phyloP scores from a whole-genome alignment of 2,888 invertebrate genomes.

The Celastrina argiolus region DNA sequence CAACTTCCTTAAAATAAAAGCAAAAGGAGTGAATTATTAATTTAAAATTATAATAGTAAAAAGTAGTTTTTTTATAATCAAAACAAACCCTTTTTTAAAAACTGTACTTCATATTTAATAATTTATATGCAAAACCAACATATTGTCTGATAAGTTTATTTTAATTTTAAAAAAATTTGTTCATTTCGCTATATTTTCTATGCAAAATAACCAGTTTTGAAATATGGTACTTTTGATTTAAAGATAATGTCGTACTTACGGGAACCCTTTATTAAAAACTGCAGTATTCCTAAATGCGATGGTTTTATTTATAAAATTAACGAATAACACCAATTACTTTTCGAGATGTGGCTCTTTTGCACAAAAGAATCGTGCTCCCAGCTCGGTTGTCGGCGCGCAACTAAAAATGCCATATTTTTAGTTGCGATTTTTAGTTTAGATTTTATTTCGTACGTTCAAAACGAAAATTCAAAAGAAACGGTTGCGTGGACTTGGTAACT shows the following conservation, averaged over 20 bases:
- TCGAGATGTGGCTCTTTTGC: not conserved
- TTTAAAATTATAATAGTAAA: slow-evolving; percentile 22
- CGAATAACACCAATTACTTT: slow-evolving; percentile 14
- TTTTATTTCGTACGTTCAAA: not conserved
- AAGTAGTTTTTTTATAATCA: slow-evolving; percentile 20
- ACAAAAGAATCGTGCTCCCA: slow-evolving; percentile 4
- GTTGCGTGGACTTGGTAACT: no score
- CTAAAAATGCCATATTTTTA: no score
- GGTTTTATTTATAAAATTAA: slow-evolving; percentile 20
- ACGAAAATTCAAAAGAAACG: no score
- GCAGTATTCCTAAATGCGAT: slow-evolving; percentile 25
- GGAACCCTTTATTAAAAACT: slow-evolving; percentile 23
- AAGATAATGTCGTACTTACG: not conserved
- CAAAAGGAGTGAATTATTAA: slow-evolving; percentile 19
- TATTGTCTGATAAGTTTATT: slow-evolving; percentile 24
- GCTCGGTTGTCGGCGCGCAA: not conserved
- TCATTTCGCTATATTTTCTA: slow-evolving; percentile 17
- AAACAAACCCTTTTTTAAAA: slow-evolving; percentile 16
- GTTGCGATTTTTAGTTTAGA: not conserved
- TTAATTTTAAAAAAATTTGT: slow-evolving; percentile 21
- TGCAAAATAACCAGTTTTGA: slow-evolving; percentile 19
- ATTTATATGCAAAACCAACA: slow-evolving; percentile 25
- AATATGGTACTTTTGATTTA: slow-evolving; percentile 25
- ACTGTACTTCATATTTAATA: slow-evolving; percentile 21
- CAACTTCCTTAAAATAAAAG: no score